A percentile compares a stretch with the other conserved stretches of the same genome.
Evolutionary conservation across 2,113 vertebrate genomes (phyloP).

Genomic region (Gobius niger): DNA sequence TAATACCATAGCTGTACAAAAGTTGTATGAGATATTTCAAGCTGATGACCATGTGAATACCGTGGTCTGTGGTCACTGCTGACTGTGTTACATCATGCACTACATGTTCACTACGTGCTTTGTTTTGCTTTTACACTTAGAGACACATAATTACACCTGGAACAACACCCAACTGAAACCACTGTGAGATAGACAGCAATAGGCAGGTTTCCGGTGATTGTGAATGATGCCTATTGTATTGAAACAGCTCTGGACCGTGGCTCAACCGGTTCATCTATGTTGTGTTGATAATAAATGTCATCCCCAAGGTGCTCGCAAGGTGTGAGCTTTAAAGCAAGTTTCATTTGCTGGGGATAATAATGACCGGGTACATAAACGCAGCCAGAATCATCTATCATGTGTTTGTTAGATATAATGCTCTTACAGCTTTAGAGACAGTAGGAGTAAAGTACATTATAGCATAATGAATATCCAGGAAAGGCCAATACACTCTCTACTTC

Average conservation of each 20-base stretch:
- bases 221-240: conserved; percentile 42
- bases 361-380: conserved; percentile 25
- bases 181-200: conserved; percentile 22
- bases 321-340: conserved; percentile 44
- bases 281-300: conserved; percentile 40
- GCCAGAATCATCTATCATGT: background rate
- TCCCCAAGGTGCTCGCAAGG: conserved; percentile 36
- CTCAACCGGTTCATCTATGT: conserved; percentile 57
- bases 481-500: background rate
- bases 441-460: background rate
- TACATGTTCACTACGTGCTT: conserved; percentile 5
- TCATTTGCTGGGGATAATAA: conserved; percentile 21
- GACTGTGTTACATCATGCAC: conserved; percentile 5
- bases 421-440: conserved; percentile 11
- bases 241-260: conserved; percentile 37
- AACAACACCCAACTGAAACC: conserved; percentile 65
- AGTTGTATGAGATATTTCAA: conserved; percentile 26
- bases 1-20: background rate
- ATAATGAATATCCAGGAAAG: background rate
- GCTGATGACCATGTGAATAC: conserved; percentile 37
- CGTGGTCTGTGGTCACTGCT: conserved; percentile 8
- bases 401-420: no score
- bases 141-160: conserved; percentile 33
- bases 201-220: conserved; percentile 34
- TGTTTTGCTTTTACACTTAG: conserved; percentile 22